Evolutionary conservation across 2,797 vertebrate genomes (phyloP), one percentile per base, ranked within the genome.

Genomic region (Coracias cyanogaster): DNA sequence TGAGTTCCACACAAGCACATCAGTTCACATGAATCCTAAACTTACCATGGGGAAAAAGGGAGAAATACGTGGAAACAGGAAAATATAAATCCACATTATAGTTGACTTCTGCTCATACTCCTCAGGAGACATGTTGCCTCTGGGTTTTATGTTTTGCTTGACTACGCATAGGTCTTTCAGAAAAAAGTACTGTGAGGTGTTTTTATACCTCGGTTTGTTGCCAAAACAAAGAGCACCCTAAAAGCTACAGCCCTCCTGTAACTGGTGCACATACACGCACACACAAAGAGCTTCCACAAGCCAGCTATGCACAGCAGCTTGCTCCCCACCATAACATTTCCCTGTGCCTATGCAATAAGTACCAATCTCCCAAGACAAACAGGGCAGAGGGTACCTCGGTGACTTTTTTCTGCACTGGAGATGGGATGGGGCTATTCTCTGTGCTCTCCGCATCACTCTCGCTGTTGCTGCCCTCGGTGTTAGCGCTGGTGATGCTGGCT

Each of bases 391-490:
- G 37, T 96, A 99, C 99, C 99, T 99, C 99, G 2, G 98, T 99
- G 96, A 98, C 98, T 97, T 99, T 99, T 54, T 99, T 99, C 98
- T 99, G 99, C 74, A 99, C 98, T 0, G 99, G 99, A 2, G 99
- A 99, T 0, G 99, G 99, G 28, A 99, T 98, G 2, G 99, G 99
- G 96, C 99, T 99, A 98, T 99, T 99, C 80, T 99, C 99, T 0
- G 98, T 66, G 89, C 99, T 99, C 95, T 99, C 99, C 0, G 98
- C 99, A 72, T 99, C 99, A 1, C 99, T 99, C 98, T 99, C 99
- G 0, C 99, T 99, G 94, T 99, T 99, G 98, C 99, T 99, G 91
- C 99, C 99, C 94, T 99, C 99, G 0, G 99, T 99, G 96, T 99
- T 99, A 2, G 98, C 98, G 0, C 98, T 99, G 94, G 99, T 99